phyloP scores from a whole-genome alignment of 1,140 invertebrate genomes.

The Elymnias hypermnestra region DNA sequence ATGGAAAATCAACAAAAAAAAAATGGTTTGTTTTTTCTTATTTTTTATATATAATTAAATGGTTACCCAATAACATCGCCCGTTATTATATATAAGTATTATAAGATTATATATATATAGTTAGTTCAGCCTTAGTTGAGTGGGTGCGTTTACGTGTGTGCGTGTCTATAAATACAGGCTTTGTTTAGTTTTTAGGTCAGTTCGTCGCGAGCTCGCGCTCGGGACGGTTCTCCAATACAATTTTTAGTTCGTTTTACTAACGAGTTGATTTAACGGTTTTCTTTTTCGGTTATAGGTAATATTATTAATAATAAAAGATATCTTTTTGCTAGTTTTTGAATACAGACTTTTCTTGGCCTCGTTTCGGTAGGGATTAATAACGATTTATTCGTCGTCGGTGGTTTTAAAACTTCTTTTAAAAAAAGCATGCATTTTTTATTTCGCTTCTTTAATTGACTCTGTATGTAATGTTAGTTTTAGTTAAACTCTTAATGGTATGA shows the following conservation, averaged over 20 bases:
- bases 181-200: constrained; percentile 6
- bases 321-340: too few relatives aligned
- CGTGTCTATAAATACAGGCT: neutral
- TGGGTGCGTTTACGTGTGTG: constrained; percentile 16
- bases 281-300: neutral
- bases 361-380: too few relatives aligned
- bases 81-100: constrained; percentile 17
- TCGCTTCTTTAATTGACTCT: constrained; percentile 5
- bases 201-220: neutral
- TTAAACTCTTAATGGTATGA: neutral
- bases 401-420: too few relatives aligned
- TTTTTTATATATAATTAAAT: constrained; percentile 10
- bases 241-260: too few relatives aligned
- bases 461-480: neutral
- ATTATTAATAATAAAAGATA: neutral
- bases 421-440: constrained; percentile 18
- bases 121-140: constrained; percentile 24
- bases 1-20: neutral
- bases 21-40: neutral
- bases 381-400: too few relatives aligned
- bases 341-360: too few relatives aligned
- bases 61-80: constrained; percentile 25
- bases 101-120: constrained; percentile 18
- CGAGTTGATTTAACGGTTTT: too few relatives aligned
- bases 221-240: neutral